Evolutionary conservation across 2,888 invertebrate species (phyloP), one percentile per base, ranked within the genome.

Genomic region (Pristionchus fissidentatus): DNA sequence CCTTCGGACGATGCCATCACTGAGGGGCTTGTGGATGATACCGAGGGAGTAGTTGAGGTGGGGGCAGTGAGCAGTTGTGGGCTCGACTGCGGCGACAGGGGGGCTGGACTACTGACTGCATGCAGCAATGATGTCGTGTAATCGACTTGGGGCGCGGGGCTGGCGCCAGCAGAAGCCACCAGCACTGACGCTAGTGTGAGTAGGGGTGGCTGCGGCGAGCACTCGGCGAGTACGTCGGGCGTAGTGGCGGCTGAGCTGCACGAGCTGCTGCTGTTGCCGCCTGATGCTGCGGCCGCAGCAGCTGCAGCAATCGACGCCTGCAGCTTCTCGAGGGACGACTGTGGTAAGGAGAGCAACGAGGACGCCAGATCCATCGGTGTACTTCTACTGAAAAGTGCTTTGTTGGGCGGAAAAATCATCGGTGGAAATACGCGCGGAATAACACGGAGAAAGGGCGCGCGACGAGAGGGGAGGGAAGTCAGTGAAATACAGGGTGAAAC

Each of bases 341-440:
- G 79, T n/a, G 79, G 79, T 13, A 79, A 26, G 22, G 43, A 19
- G 38, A 57, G 81, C 46, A 81, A 19, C n/a, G 66, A 81, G 26
- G 81, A 43, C 38, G 81, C 62, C 8, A 66, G 46, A 32, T 81
- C 81, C 81, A 81, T 81, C 81, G 70, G 70, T 70, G 70, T 38
- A 70, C 41, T 70, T 70, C 70, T 70, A 41, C 41, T 43, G 43
- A 5, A 19, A 1, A 62, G 22, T 0, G 66, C 1, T 0, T 41
- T 10, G 15, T 29, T 49, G 19, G 79, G 1, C 4, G 29, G 32
- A 32, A n/a, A 32, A 29, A 35, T 43, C 19, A 3, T 7, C 29
- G 62, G 26, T 43, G 1, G 41, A 70, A 26, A 66, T 38, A 66
- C 38, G 66, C 22, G 70, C 70, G 41, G 43, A 3, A 70, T 55